Evolutionary conservation across 2,113 vertebrate genomes (phyloP), one percentile per base, ranked within the genome.

Genomic region (Microcebus murinus): DNA sequence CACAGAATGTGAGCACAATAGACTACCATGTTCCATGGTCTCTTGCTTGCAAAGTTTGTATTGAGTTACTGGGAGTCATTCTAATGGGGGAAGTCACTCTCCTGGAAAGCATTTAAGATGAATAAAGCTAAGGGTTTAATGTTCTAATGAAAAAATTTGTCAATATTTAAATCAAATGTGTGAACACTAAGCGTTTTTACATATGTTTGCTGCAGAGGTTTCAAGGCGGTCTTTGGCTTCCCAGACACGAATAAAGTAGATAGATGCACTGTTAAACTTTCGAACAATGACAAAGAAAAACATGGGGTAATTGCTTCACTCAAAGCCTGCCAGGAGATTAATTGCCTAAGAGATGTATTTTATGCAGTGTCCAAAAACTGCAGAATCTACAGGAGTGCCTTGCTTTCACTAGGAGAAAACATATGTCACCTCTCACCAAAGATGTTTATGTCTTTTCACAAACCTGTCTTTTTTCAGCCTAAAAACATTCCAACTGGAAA

Each of bases 401-500:
- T 70, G 83, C 95, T 98, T 97, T 96, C 94, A 92, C 96, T 96
- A 94, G 98, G 55, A 97, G 97, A 95, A 98, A 98, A 96, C 96
- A 94, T 94, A 96, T 97, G 97, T 97, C 98, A 96, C 96, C 98
- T 98, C 96, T 98, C 97, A 95, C 96, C 96, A 94, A 93, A 73
- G 92, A 95, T 97, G 97, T 98, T 98, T 97, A 91, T 96, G 97
- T 97, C 97, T 98, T 96, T 87, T 95, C 96, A 91, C 91, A 97
- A 97, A 96, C 96, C 98, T 98, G 98, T 96, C 97, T 97, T 97
- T 96, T 98, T 98, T 98, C 97, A 97, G 86, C 97, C 90, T 90
- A 34, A 15, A 97, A 90, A 90, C 52, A 95, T 97, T 97, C 95
- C 97, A 97, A 96, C 55, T 36, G 98, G 97, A 96, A 98, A 89